These are phyloP conservation scores for Macropus fuliginosus DNA, from an alignment of 2,797 vertebrate species.

Conservation along the genomic window DNA sequence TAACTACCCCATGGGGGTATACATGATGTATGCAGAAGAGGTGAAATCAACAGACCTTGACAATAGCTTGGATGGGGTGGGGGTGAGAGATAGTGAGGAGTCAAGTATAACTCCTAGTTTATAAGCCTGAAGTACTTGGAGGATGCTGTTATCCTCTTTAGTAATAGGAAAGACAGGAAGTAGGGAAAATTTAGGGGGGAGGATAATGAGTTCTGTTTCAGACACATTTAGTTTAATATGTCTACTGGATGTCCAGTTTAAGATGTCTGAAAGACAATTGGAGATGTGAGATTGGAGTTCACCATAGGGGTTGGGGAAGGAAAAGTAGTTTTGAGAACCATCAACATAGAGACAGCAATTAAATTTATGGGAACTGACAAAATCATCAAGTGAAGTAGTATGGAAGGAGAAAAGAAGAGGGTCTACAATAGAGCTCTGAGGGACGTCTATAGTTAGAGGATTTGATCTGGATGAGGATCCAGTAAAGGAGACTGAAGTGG, in stretches of 20 bases:
- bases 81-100: background rate
- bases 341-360: background rate
- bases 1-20: background rate
- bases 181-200: background rate
- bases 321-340: background rate
- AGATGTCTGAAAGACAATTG: background rate
- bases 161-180: background rate
- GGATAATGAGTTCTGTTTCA: background rate
- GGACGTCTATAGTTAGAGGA: background rate
- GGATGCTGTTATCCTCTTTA: background rate
- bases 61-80: background rate
- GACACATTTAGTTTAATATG: background rate
- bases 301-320: background rate
- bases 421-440: background rate
- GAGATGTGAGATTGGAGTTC: background rate
- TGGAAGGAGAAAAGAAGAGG: background rate
- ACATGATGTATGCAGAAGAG: background rate
- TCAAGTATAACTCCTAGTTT: background rate
- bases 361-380: background rate
- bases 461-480: background rate
- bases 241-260: background rate
- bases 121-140: background rate
- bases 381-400: background rate
- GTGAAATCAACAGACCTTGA: background rate
- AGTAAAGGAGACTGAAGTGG: background rate